These are phyloP conservation scores for Troilus luridus DNA, from an alignment of 2,888 invertebrate genomes.

Conservation along the genomic window DNA sequence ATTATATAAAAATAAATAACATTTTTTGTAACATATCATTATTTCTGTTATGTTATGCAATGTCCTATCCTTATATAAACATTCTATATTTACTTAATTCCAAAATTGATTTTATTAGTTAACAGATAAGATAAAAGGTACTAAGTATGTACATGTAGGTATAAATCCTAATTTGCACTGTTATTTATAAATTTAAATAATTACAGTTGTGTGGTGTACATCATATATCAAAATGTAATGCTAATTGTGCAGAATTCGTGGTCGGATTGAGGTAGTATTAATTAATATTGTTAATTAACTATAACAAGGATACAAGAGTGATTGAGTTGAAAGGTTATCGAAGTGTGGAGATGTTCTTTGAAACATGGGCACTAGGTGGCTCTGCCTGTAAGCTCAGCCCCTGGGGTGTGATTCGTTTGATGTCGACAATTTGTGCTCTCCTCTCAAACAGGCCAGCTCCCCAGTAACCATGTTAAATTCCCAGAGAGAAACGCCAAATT, in stretches of 20 bases:
- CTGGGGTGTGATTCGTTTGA: constrained; percentile 61
- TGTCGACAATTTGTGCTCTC: constrained; percentile 60
- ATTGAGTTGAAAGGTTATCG: background rate
- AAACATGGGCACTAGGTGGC: constrained; percentile 4
- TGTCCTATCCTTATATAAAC: too few relatives aligned
- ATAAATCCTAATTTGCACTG: too few relatives aligned
- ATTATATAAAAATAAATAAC: too few relatives aligned
- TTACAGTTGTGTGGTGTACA: too few relatives aligned
- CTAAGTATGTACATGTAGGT: too few relatives aligned
- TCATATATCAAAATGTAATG: too few relatives aligned
- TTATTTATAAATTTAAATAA: too few relatives aligned
- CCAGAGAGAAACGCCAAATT: constrained; percentile 60
- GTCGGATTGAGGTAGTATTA: background rate
- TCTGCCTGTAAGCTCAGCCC: constrained; percentile 35
- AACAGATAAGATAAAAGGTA: too few relatives aligned
- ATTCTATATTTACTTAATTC: too few relatives aligned
- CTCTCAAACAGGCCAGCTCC: constrained; percentile 55
- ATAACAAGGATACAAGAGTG: background rate
- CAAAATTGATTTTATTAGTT: too few relatives aligned
- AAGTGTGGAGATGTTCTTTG: background rate
- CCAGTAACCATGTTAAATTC: constrained; percentile 60
- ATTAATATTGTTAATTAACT: background rate
- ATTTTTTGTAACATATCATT: too few relatives aligned
- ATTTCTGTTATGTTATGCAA: too few relatives aligned
- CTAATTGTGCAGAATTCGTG: background rate